phyloP scores from a whole-genome alignment of 2,797 vertebrate species.

The Gymnoscopelus microlampas region DNA sequence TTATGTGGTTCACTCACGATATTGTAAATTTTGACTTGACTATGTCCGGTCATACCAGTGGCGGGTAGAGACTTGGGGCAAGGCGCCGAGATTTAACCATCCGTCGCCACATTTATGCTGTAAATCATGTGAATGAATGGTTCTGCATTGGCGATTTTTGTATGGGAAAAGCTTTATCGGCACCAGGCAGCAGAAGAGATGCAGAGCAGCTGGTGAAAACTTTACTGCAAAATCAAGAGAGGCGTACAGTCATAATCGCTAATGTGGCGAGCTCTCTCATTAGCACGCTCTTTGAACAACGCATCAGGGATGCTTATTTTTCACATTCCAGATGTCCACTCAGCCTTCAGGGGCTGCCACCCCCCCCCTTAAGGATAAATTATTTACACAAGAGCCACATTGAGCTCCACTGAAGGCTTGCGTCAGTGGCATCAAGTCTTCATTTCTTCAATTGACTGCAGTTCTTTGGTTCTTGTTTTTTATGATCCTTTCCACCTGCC shows the following conservation, averaged over 20 bases:
- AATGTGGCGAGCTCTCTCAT: conserved; percentile 40
- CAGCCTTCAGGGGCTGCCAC: conserved; percentile 23
- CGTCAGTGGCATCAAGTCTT: conserved; percentile 7
- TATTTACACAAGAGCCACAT: conserved; percentile 57
- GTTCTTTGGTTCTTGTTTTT: background rate
- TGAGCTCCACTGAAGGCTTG: conserved; percentile 33
- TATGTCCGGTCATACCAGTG: conserved; percentile 23
- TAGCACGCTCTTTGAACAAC: conserved; percentile 32
- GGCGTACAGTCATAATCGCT: conserved; percentile 38
- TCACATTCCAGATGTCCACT: conserved; percentile 59
- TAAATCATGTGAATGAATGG: conserved; percentile 20
- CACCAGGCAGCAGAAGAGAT: conserved; percentile 11
- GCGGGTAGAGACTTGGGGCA: conserved; percentile 1
- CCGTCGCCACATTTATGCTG: conserved; percentile 23
- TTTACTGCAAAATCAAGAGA: conserved; percentile 43
- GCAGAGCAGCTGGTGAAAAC: conserved; percentile 43
- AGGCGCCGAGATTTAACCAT: conserved; percentile 26
- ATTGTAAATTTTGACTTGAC: conserved; percentile 38
- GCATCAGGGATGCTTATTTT: conserved; percentile 21
- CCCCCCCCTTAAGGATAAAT: conserved; percentile 48
- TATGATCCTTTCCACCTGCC: conserved; percentile 14
- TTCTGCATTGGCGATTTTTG: conserved; percentile 15
- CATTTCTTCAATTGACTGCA: background rate
- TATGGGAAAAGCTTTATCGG: conserved; percentile 13
- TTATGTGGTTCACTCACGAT: conserved; percentile 34